These are phyloP conservation scores for Apoda limacodes DNA, from an alignment of 2,888 invertebrate species.

Conservation along the genomic window DNA sequence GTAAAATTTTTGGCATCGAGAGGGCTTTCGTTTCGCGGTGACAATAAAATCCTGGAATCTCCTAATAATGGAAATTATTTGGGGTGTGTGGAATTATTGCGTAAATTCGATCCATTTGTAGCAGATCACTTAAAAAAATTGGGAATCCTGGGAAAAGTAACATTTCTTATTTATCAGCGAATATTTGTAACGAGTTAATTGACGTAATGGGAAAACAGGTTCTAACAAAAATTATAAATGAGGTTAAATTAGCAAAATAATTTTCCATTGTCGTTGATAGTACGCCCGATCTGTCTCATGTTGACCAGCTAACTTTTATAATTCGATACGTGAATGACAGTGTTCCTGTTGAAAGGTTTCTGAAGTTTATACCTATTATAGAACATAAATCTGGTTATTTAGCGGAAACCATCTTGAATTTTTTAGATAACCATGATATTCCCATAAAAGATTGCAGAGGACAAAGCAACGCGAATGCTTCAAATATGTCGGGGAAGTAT, in stretches of 20 bases:
- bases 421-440: conserved; percentile 17
- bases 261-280: conserved; percentile 22
- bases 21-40: conserved; percentile 19
- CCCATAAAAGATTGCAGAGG: conserved; percentile 22
- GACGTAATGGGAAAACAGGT: conserved; percentile 25
- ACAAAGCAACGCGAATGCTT: conserved; percentile 27
- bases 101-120: conserved; percentile 14
- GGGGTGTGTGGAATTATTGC: conserved; percentile 13
- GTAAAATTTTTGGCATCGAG: conserved; percentile 18
- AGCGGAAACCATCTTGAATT: conserved; percentile 13
- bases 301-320: conserved; percentile 27
- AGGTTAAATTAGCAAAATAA: conserved; percentile 23
- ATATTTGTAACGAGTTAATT: conserved; percentile 29
- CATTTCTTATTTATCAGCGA: conserved; percentile 19
- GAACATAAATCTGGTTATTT: conserved; percentile 28
- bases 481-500: conserved; percentile 27
- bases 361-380: conserved; percentile 24
- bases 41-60: conserved; percentile 10
- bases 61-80: conserved; percentile 15
- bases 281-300: conserved; percentile 26
- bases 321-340: conserved; percentile 25
- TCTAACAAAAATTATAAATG: conserved; percentile 20
- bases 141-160: conserved; percentile 12
- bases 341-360: conserved; percentile 26
- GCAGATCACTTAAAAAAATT: conserved; percentile 11